Percentiles rank a stretch among this genome's conserved stretches.
phyloP scores from a whole-genome alignment of 2,888 invertebrate species.

The Blastobasis lacticolella region DNA sequence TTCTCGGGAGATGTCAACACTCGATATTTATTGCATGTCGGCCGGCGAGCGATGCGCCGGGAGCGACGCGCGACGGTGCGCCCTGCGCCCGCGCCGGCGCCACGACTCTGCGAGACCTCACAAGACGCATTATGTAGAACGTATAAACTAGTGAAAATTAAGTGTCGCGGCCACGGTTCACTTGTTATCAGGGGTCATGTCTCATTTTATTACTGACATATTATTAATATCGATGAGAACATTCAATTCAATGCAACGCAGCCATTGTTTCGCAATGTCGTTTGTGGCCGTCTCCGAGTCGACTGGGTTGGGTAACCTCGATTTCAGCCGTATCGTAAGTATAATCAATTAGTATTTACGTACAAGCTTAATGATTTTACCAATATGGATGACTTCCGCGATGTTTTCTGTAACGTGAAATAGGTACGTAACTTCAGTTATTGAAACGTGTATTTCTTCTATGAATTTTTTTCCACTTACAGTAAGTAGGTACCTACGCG shows the following conservation, averaged over 20 bases:
- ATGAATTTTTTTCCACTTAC: too few species aligned
- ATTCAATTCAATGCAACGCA: constrained; percentile 56
- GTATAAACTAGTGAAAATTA: constrained; percentile 68
- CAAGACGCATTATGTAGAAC: constrained; percentile 60
- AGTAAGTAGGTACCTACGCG: too few species aligned
- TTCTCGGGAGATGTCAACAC: constrained; percentile 49
- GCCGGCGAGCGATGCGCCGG: constrained; percentile 28
- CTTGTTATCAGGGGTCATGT: constrained; percentile 60
- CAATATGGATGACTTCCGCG: too few species aligned
- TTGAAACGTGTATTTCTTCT: too few species aligned
- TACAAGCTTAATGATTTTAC: too few species aligned
- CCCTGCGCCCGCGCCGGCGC: constrained; percentile 41
- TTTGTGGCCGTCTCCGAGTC: too few species aligned
- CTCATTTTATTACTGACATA: constrained; percentile 67
- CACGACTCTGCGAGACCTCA: constrained; percentile 49
- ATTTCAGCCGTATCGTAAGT: too few species aligned
- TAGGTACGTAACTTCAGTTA: too few species aligned
- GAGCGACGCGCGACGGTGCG: constrained; percentile 33
- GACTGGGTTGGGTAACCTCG: too few species aligned
- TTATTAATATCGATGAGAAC: constrained; percentile 62
- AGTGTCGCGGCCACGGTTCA: constrained; percentile 60
- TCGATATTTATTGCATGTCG: constrained; percentile 53
- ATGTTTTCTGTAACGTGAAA: too few species aligned
- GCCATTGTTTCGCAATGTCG: constrained; percentile 46
- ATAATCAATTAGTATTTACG: too few species aligned